Evolutionary conservation across 2,113 vertebrate species (phyloP).

Genomic region (Perca fluviatilis): DNA sequence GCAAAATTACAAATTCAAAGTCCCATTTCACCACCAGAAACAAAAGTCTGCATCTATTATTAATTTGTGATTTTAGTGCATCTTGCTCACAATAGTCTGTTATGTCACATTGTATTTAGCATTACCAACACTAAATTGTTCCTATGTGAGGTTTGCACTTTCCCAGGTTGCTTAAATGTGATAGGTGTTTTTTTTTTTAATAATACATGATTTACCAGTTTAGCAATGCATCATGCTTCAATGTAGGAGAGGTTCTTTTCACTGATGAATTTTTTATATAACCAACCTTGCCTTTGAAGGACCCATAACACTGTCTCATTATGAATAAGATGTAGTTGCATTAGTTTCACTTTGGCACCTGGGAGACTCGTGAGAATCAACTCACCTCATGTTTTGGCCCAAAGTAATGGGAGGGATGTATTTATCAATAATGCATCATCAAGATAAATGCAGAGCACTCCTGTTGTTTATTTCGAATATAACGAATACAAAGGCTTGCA

Average conservation of each 20-base stretch:
- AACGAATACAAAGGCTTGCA: slow-evolving; percentile 29
- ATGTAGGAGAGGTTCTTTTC: slow-evolving; percentile 40
- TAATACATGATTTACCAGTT: slow-evolving; percentile 61
- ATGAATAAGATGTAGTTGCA: slow-evolving; percentile 59
- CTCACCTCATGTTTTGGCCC: slow-evolving; percentile 45
- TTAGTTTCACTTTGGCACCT: slow-evolving; percentile 58
- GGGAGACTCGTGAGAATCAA: slow-evolving; percentile 27
- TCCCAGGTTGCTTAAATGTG: slow-evolving; percentile 53
- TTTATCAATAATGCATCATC: slow-evolving; percentile 60
- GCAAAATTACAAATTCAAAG: slow-evolving; percentile 63
- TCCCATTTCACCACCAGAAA: slow-evolving; percentile 60
- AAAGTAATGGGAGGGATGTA: slow-evolving; percentile 47
- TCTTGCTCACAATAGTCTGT: slow-evolving; percentile 48
- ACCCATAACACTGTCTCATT: slow-evolving; percentile 47
- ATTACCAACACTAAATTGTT: slow-evolving; percentile 40
- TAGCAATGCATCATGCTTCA: slow-evolving; percentile 40
- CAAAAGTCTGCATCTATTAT: slow-evolving; percentile 64
- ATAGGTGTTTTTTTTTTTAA: slow-evolving; percentile 56
- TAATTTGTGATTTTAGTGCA: slow-evolving; percentile 53
- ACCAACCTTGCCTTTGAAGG: slow-evolving; percentile 36
- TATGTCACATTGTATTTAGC: slow-evolving; percentile 18
- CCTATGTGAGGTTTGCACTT: slow-evolving; percentile 37
- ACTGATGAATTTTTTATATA: slow-evolving; percentile 56
- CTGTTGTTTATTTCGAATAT: slow-evolving; percentile 29
- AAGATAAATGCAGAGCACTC: slow-evolving; percentile 42